Evolutionary conservation across 2,797 vertebrate genomes (phyloP), one percentile per base, ranked within the genome.

Genomic region (Gallinago solitaria): DNA sequence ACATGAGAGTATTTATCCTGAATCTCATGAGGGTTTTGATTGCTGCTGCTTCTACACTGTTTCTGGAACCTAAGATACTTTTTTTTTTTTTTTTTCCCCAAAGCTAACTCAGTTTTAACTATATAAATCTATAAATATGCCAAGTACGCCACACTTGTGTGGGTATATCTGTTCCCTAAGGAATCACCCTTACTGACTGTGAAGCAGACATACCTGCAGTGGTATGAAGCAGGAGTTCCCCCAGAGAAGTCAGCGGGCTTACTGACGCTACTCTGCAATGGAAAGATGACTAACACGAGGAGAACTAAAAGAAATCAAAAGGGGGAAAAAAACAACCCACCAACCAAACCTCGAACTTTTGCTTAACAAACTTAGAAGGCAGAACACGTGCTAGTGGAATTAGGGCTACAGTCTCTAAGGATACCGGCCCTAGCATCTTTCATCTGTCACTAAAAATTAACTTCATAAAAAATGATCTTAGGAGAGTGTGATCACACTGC

Each of bases 381-480:
- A 92, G 65, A 87, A 75, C 13, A 16, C 67, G 35, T 61, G 60
- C 79, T 80, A 59, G 30, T 32, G 39, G 65, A 93, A 95, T 65
- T 82, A 65, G 63, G 54, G 65, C 80, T 93, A 57, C 77, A 51
- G 35, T 67, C 73, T 82, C 87, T 92, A 90, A 88, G 43, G 67
- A 79, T 87, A 93, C 63, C 43, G 4, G 73, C 24, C 19, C 25
- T 37, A 91, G 57, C 89, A 96, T 76, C 89, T 95, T 92, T 95
- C 90, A 75, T 88, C 89, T 94, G 92, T 83, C 89, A 86, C 90
- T 90, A 96, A 94, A 95, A 96, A 90, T 95, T 94, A 92, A 71
- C 88, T 89, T 93, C 47, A 82, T 19, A 89, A 89, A 69, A 93
- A 83, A 79, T 51, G 45, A 94, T 94, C 84, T 93, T 73, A 90